Base-by-base conservation (phyloP, 2,797 vertebrate genomes). In the Hyperoplus immaculatus region DNA sequence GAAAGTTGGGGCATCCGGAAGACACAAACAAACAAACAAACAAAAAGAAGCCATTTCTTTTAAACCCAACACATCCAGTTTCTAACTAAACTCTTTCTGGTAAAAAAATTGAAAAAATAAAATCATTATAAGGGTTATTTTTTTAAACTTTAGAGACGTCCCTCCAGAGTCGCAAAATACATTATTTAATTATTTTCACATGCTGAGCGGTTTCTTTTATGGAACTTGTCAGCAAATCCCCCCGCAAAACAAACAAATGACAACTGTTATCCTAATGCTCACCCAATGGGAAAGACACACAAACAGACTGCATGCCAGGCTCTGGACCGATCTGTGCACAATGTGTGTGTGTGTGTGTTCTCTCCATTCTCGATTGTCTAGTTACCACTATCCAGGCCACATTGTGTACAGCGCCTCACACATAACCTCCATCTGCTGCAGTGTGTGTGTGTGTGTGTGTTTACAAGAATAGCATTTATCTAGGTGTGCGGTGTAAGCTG, bases 311-410 rank as follows among this genome's bases (percentile, higher is more conserved):
- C 56, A 63, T 1, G 10, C 73, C 75, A 83, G 74, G 53, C 47
- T 45, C 70, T 14, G 45, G 55, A 78, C 39, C 51, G 29, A 68
- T 51, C 29, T 39, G 63, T 53, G 50, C 50, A 53, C 16, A 50
- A 50, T 71, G 71, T 36, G 78, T 56, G 39, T 53, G 72, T 60
- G 62, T 58, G 45, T 41, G 21, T 21, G 21, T 21, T 57, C 43
- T 75, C 68, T 76, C 68, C 10, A 2, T 78, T 85, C 74, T 78
- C 83, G 73, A 80, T 72, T 88, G 72, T 89, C 92, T 89, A 91
- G 69, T 94, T 93, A 90, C 65, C 66, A 78, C 77, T 81, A 93
- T 91, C 83, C 94, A 85, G 94, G 92, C 90, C 92, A 93, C 73
- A 76, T 74, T 51, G 68, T 66, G 75, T 81, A 80, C 85, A 80